Evolutionary conservation across 2,888 invertebrate genomes (phyloP).

Genomic region (Drosophila planitibia): DNA sequence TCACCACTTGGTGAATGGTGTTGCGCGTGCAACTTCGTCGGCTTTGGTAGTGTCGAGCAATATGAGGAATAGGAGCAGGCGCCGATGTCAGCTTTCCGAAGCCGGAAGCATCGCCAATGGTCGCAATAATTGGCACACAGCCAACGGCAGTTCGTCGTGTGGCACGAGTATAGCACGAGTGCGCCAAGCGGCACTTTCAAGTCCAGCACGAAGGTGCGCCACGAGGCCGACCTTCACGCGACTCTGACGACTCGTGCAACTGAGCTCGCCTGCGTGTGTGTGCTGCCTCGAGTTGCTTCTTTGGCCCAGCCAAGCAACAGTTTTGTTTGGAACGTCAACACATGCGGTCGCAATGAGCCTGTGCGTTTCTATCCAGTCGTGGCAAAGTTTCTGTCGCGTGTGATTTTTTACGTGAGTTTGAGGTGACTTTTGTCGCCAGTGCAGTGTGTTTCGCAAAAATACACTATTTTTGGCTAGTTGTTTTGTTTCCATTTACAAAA

Average conservation of each 20-base stretch:
- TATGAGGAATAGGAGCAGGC: slow-evolving; percentile 53
- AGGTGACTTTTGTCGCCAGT: slow-evolving; percentile 10
- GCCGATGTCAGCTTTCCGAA: slow-evolving; percentile 60
- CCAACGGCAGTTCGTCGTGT: slow-evolving; percentile 61
- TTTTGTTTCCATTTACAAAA: slow-evolving; percentile 1
- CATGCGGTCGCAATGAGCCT: slow-evolving; percentile 63
- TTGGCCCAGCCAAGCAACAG: slow-evolving; percentile 58
- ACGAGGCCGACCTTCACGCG: slow-evolving; percentile 18
- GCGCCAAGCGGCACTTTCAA: slow-evolving; percentile 2
- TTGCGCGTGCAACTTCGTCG: slow-evolving; percentile 12
- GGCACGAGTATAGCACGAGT: slow-evolving; percentile 13
- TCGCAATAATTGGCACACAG: slow-evolving; percentile 58
- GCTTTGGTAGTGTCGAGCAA: slow-evolving; percentile 12
- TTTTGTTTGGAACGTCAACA: slow-evolving; percentile 77
- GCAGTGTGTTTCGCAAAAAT: not conserved
- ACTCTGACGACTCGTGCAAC: slow-evolving; percentile 4
- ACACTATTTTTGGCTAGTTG: slow-evolving; percentile 4
- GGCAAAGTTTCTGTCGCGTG: slow-evolving; percentile 40
- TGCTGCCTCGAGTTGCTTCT: slow-evolving; percentile 9
- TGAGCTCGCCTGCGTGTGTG: slow-evolving; percentile 5
- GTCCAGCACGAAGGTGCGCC: slow-evolving; percentile 20
- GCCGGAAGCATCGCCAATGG: slow-evolving; percentile 39
- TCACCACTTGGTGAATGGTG: slow-evolving; percentile 46
- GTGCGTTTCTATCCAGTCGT: slow-evolving; percentile 19
- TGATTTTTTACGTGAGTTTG: slow-evolving; percentile 42